phyloP scores from a whole-genome alignment of 2,797 vertebrate genomes.

The Morelia viridis region DNA sequence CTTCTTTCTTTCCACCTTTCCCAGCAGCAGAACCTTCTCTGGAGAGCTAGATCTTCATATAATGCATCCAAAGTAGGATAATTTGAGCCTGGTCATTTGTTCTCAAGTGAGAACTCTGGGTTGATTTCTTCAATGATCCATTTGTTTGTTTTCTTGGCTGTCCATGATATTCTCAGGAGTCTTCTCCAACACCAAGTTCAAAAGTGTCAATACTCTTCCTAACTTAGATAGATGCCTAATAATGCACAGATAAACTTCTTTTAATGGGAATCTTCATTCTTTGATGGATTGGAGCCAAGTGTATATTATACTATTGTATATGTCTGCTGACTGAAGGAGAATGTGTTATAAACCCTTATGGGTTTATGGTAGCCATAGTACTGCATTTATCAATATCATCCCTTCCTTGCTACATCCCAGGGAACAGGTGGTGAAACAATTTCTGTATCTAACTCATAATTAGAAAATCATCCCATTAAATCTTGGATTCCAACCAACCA shows the following conservation, averaged over 20 bases:
- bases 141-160: not conserved
- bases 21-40: not conserved
- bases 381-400: not conserved
- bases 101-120: not conserved
- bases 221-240: not conserved
- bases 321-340: not conserved
- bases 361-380: not conserved
- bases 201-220: not conserved
- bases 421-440: constrained; percentile 25
- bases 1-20: not conserved
- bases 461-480: constrained; percentile 23
- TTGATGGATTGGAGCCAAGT: not conserved
- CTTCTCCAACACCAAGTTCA: not conserved
- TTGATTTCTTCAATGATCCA: not conserved
- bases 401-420: not conserved
- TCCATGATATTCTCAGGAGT: not conserved
- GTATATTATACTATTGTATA: not conserved
- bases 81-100: not conserved
- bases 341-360: not conserved
- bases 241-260: not conserved
- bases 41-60: not conserved
- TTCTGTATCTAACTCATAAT: constrained; percentile 11
- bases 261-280: not conserved
- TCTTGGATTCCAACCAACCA: constrained; percentile 16
- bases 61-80: not conserved